Evolutionary conservation across 2,113 vertebrate species (phyloP).

Genomic region (Lagopus leucura): DNA sequence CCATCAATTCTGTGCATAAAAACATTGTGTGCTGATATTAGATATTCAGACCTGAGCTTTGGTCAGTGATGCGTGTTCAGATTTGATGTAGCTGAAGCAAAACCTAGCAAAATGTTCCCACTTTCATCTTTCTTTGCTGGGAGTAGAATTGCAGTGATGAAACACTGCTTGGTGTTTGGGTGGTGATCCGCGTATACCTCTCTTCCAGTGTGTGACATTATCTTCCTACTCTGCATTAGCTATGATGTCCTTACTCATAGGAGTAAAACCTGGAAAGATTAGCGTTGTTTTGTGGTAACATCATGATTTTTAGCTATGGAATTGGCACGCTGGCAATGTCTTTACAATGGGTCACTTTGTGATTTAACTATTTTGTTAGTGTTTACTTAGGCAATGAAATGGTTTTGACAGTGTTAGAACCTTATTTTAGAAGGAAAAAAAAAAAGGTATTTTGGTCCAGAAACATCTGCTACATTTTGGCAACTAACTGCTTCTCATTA

Average conservation of each 20-base stretch:
- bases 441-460: neutral
- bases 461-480: neutral
- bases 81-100: neutral
- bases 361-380: neutral
- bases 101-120: neutral
- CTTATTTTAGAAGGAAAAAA: neutral
- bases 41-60: neutral
- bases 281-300: neutral
- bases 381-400: neutral
- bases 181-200: neutral
- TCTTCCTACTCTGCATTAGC: neutral
- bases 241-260: neutral
- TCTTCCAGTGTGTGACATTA: neutral
- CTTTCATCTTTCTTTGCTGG: neutral
- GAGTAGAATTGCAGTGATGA: neutral
- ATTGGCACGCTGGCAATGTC: neutral
- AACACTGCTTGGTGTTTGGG: neutral
- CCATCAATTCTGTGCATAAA: neutral
- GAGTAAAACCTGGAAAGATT: neutral
- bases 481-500: neutral
- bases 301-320: neutral
- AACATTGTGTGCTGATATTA: neutral
- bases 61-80: fast-evolving
- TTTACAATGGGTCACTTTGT: neutral
- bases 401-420: neutral